Conservation (phyloP, 1,140 invertebrate species). For the Drosophila truncata region DNA sequence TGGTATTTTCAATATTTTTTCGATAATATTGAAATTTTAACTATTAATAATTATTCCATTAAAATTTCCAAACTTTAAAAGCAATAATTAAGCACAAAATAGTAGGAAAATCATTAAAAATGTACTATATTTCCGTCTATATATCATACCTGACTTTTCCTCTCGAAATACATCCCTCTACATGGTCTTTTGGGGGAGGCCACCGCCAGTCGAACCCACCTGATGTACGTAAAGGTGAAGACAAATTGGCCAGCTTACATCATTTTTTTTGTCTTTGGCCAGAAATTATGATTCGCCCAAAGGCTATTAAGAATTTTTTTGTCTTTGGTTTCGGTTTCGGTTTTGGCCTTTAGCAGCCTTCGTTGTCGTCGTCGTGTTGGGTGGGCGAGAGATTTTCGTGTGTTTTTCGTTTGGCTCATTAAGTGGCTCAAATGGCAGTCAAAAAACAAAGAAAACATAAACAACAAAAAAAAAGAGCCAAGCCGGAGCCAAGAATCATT, state of each 20-base stretch:
- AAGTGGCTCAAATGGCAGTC: constrained; percentile 62
- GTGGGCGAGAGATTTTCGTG: constrained; percentile 57
- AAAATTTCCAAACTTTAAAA: too few relatives aligned
- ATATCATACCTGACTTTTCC: not conserved
- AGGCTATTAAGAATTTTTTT: constrained; percentile 75
- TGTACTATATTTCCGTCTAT: not conserved
- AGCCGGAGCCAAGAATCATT: constrained; percentile 66
- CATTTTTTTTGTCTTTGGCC: constrained; percentile 26
- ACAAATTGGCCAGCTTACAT: constrained; percentile 80
- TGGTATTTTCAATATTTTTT: too few relatives aligned
- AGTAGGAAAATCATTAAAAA: not conserved
- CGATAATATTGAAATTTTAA: too few relatives aligned
- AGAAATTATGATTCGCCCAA: constrained; percentile 52
- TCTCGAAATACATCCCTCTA: not conserved
- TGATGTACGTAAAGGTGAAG: constrained; percentile 70
- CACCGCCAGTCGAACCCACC: constrained; percentile 43
- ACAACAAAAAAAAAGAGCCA: constrained; percentile 13
- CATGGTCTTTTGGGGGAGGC: constrained; percentile 2
- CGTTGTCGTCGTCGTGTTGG: constrained; percentile 28
- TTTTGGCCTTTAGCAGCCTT: constrained; percentile 29
- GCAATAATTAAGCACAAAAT: not conserved
- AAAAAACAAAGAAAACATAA: constrained; percentile 16
- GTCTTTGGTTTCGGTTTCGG: constrained; percentile 32
- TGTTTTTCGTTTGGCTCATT: constrained; percentile 51
- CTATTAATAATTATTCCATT: too few relatives aligned